phyloP scores from a whole-genome alignment of 2,113 vertebrate species.

The Urocynchramus pylzowi region DNA sequence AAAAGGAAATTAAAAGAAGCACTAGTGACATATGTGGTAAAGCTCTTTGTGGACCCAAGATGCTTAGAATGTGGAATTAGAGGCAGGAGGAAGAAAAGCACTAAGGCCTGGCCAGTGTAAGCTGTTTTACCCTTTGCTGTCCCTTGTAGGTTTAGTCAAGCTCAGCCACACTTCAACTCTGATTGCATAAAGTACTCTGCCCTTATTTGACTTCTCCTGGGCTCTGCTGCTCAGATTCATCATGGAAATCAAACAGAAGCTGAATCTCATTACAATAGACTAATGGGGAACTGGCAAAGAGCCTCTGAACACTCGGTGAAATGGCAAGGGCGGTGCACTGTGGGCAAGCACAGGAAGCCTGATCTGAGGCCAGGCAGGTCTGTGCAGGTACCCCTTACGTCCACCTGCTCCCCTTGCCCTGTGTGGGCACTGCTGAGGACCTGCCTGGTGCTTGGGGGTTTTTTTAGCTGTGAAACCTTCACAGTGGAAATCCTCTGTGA shows the following conservation, averaged over 20 bases:
- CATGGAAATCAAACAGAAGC: slow-evolving; percentile 16
- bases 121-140: slow-evolving; percentile 15
- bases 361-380: too few relatives aligned
- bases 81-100: neutral
- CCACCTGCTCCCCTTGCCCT: fast-evolving
- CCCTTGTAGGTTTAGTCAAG: neutral
- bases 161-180: neutral
- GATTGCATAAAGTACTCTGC: neutral
- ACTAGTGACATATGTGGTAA: neutral
- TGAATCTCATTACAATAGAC: neutral
- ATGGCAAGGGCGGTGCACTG: neutral
- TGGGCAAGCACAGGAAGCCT: neutral
- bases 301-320: neutral
- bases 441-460: fast-evolving
- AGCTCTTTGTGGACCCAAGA: slow-evolving; percentile 22
- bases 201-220: slow-evolving; percentile 20
- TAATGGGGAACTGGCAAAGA: slow-evolving; percentile 21
- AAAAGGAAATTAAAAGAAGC: slow-evolving; percentile 35
- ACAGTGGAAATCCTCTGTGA: fast-evolving
- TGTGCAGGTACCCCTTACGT: neutral
- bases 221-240: neutral
- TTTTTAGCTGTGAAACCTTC: neutral
- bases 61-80: slow-evolving; percentile 32
- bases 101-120: neutral
- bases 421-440: fast-evolving